Evolutionary conservation across 2,888 invertebrate genomes (phyloP).

Genomic region (Lypha dubia): DNA sequence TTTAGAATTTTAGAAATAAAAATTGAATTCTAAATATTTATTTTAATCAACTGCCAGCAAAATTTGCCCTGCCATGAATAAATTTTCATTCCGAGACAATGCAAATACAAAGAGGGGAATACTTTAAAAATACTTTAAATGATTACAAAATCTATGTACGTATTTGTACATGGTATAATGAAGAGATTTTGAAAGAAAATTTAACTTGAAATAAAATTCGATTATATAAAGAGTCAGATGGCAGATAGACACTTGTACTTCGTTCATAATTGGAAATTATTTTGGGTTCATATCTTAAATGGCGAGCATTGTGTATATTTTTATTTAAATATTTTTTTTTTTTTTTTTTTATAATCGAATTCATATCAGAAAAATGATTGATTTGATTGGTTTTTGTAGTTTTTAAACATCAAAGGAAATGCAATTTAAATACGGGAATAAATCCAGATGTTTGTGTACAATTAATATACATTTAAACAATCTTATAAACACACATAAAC

Average conservation of each 20-base stretch:
- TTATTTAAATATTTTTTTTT: too few species aligned
- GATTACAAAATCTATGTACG: not conserved
- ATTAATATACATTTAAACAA: too few species aligned
- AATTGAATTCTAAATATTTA: constrained; percentile 15
- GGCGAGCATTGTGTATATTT: too few species aligned
- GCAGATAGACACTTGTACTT: not conserved
- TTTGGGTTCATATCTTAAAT: not conserved
- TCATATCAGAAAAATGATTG: too few species aligned
- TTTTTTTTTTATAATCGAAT: too few species aligned
- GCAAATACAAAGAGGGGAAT: not conserved
- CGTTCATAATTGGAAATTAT: too few species aligned
- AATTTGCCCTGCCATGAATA: constrained; percentile 1
- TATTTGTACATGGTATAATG: too few species aligned
- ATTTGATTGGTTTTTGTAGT: too few species aligned
- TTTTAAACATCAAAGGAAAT: too few species aligned
- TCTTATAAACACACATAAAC: too few species aligned
- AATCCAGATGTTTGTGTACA: too few species aligned
- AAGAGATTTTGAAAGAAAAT: not conserved
- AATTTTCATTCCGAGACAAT: constrained; percentile 1
- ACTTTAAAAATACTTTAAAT: constrained; percentile 15
- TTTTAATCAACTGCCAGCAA: not conserved
- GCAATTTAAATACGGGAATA: too few species aligned
- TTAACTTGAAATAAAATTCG: not conserved
- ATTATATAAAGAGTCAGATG: constrained; percentile 1
- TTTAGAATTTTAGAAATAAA: not conserved